Percentiles rank a stretch among this genome's conserved stretches.
phyloP scores from a whole-genome alignment of 2,888 invertebrate species.

The Spodoptera littoralis region DNA sequence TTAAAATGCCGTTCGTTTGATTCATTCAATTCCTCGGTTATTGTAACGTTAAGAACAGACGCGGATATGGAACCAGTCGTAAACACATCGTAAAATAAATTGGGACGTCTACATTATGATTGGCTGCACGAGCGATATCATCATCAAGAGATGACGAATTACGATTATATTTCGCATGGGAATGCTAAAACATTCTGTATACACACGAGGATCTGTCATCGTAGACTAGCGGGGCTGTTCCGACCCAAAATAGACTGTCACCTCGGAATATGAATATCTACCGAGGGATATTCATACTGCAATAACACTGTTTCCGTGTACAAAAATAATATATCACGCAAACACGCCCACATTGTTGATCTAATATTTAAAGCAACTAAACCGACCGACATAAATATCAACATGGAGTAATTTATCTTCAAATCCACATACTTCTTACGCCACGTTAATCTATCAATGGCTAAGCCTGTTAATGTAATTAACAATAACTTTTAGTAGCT shows the following conservation, averaged over 20 bases:
- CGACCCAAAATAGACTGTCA: slow-evolving; percentile 73
- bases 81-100: slow-evolving; percentile 18
- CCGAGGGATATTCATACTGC: slow-evolving; percentile 64
- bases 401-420: slow-evolving; percentile 20
- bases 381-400: slow-evolving; percentile 34
- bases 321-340: slow-evolving; percentile 52
- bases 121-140: slow-evolving; percentile 18
- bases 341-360: slow-evolving; percentile 44
- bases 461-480: slow-evolving; percentile 29
- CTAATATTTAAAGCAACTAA: slow-evolving; percentile 37
- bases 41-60: slow-evolving; percentile 36
- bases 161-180: slow-evolving; percentile 34
- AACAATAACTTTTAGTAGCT: slow-evolving; percentile 25
- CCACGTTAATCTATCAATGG: slow-evolving; percentile 25
- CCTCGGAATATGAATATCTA: slow-evolving; percentile 78
- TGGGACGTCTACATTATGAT: slow-evolving; percentile 30
- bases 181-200: slow-evolving; percentile 50
- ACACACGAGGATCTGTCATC: slow-evolving; percentile 62
- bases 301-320: slow-evolving; percentile 60
- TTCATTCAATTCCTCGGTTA: slow-evolving; percentile 34
- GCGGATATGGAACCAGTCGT: slow-evolving; percentile 41
- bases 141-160: slow-evolving; percentile 32
- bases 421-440: slow-evolving; percentile 14
- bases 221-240: slow-evolving; percentile 53
- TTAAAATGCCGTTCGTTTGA: slow-evolving; percentile 30